Evolutionary conservation across 2,113 vertebrate species (phyloP).

Genomic region (Corydoras sp.): DNA sequence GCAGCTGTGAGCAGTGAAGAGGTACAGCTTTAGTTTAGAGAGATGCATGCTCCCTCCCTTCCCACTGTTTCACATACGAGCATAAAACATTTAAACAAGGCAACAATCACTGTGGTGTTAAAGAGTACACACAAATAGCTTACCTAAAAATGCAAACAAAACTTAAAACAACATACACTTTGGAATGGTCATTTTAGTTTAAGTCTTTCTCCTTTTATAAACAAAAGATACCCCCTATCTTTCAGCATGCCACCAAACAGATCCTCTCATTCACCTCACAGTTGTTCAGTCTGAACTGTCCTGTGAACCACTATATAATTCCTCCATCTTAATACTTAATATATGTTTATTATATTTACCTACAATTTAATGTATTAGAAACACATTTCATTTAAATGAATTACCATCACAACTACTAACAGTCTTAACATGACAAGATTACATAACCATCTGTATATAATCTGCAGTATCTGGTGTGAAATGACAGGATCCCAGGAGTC

Average conservation of each 20-base stretch:
- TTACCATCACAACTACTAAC: too few species aligned
- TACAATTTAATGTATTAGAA: not conserved
- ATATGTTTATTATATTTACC: too few species aligned
- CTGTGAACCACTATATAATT: not conserved
- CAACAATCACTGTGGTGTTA: not conserved
- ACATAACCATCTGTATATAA: not conserved
- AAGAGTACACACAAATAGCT: too few species aligned
- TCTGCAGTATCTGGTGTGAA: not conserved
- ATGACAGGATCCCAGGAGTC: constrained; percentile 1
- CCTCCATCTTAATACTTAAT: not conserved
- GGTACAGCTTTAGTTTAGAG: not conserved
- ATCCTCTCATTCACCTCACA: too few species aligned
- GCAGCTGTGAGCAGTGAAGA: constrained; percentile 19
- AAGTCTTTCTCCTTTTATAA: too few species aligned
- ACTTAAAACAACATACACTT: constrained; percentile 34
- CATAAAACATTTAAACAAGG: not conserved
- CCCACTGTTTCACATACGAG: not conserved
- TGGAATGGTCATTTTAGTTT: constrained; percentile 26
- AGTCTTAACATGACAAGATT: too few species aligned
- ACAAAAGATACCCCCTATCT: too few species aligned
- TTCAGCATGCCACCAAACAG: too few species aligned
- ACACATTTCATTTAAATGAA: too few species aligned
- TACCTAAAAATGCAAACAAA: constrained; percentile 35
- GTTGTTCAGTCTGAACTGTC: constrained; percentile 6
- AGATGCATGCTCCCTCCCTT: not conserved